phyloP scores from a whole-genome alignment of 2,888 invertebrate species.

The Folsomia candida region DNA sequence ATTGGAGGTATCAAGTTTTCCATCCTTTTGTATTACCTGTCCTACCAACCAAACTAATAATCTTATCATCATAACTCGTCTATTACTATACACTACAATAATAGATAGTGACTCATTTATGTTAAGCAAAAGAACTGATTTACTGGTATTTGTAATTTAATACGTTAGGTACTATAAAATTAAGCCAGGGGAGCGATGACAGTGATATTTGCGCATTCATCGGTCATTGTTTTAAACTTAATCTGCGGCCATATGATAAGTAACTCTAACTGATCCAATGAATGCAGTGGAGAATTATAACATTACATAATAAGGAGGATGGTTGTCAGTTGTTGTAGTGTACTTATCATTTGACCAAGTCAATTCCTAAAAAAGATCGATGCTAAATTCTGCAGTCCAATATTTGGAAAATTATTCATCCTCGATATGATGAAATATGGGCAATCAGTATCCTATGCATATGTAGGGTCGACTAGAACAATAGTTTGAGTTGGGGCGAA shows the following conservation, averaged over 20 bases:
- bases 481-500: background rate
- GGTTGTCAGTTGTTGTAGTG: too few relatives aligned
- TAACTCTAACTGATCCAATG: background rate
- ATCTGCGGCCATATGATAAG: background rate
- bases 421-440: background rate
- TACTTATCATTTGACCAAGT: too few relatives aligned
- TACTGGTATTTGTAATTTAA: background rate
- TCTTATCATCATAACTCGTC: background rate
- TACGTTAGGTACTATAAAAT: too few relatives aligned
- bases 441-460: background rate
- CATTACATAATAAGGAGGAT: background rate
- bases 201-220: background rate
- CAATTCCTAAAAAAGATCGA: background rate
- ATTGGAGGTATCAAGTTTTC: background rate
- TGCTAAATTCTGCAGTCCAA: background rate
- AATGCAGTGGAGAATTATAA: background rate
- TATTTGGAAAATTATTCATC: background rate
- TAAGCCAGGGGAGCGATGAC: background rate
- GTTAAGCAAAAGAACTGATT: background rate
- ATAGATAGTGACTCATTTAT: background rate
- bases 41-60: background rate
- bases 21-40: too few relatives aligned
- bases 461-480: background rate
- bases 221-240: background rate
- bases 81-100: background rate